Base-by-base conservation (phyloP, 2,888 invertebrate genomes). In the Theodoxus fluviatilis region DNA sequence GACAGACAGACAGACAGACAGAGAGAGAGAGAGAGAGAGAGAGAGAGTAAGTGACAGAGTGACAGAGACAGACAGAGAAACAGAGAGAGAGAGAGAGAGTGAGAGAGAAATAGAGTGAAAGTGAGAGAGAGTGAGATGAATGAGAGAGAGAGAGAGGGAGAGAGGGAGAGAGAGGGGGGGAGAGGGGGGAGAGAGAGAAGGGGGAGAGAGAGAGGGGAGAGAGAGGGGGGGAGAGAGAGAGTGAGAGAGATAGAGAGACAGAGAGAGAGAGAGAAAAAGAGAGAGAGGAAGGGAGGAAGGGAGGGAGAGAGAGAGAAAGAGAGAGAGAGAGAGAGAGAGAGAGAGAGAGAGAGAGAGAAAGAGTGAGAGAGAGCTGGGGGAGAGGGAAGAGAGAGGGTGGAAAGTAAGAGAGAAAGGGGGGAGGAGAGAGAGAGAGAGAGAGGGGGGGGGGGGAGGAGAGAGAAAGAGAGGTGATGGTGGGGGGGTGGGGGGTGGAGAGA, bases 161-260 rank as follows among this genome's bases (percentile, higher is more conserved):
- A 52, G n/a, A 18, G 55, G 18, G 37, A 28, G 1, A 12, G 6
- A 22, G 43, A 4, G 25, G 28, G 67, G 12, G 67, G 22, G 49
- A 67, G 25, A 69, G 64, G 65, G 52, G 52, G 64, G 52, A 65
- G 49, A 33, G 43, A n/a, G 64, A 35, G 40, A 59, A 38, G 70
- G 57, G 37, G 57, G 66, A 65, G 70, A 66, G 65, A 65, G 52
- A 55, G 43, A 57, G 25, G 65, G 55, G 70, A 33, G 52, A 49
- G 52, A 35, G 52, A 49, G 52, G 12, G 22, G 35, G 52, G 35
- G 52, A 35, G 52, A 31, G 49, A 25, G 55, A 4, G 49, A 55
- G 52, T 4, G 52, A 25, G 31, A 25, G 55, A 49, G n/a, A n/a
- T n/a, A 28, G 35, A 12, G 55, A 37, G 43, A 63, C 15, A 49